phyloP scores from a whole-genome alignment of 1,140 invertebrate species.

The Maniola jurtina region DNA sequence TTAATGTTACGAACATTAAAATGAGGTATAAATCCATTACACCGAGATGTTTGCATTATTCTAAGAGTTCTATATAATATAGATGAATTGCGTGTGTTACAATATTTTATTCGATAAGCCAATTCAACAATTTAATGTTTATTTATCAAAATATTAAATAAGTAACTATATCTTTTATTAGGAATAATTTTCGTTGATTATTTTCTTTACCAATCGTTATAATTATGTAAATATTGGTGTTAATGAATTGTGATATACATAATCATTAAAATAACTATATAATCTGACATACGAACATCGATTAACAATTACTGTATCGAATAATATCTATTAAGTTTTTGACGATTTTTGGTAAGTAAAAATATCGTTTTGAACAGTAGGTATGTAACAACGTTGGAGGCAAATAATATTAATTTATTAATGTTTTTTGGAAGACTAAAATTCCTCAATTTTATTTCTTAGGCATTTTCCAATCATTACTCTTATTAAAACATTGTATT shows the following conservation, averaged over 20 bases:
- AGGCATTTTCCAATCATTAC: slow-evolving; percentile 20
- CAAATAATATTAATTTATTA: slow-evolving; percentile 2
- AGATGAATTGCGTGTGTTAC: slow-evolving; percentile 57
- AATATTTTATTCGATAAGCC: slow-evolving; percentile 56
- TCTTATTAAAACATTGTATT: slow-evolving; percentile 8
- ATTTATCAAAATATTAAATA: slow-evolving; percentile 61
- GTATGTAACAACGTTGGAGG: background rate
- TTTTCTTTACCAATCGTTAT: slow-evolving; percentile 31
- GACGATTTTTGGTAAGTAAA: background rate
- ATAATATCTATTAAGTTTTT: background rate
- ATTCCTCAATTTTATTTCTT: slow-evolving; percentile 21
- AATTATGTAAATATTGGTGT: slow-evolving; percentile 18
- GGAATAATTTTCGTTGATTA: slow-evolving; percentile 66
- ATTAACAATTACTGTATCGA: background rate
- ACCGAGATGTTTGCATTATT: slow-evolving; percentile 50
- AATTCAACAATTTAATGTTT: slow-evolving; percentile 56
- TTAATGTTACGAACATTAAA: slow-evolving; percentile 37
- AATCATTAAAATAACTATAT: slow-evolving; percentile 1
- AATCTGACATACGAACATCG: background rate
- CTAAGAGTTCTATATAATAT: slow-evolving; percentile 45
- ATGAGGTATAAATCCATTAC: slow-evolving; percentile 59
- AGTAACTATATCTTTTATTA: slow-evolving; percentile 49
- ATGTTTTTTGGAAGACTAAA: slow-evolving; percentile 30
- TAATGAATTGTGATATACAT: slow-evolving; percentile 2
- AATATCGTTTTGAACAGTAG: background rate